These are phyloP conservation scores for Dicyrtomina minuta DNA, from an alignment of 2,888 invertebrate species.

Conservation along the genomic window DNA sequence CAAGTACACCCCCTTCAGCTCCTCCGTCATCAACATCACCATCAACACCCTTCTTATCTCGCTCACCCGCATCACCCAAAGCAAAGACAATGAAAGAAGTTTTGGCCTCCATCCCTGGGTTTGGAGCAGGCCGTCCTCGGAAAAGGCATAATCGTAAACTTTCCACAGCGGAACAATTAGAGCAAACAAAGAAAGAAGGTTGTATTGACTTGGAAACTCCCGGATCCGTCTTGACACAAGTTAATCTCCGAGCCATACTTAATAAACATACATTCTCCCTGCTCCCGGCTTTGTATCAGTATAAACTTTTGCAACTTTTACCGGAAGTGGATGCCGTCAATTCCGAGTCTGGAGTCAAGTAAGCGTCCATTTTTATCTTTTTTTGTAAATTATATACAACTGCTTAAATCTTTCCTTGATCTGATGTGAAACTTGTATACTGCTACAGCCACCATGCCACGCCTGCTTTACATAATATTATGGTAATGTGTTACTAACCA, in stretches of 20 bases:
- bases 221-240: slow-evolving; percentile 89
- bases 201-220: slow-evolving; percentile 90
- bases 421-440: neutral
- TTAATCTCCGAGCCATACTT: slow-evolving; percentile 82
- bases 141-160: slow-evolving; percentile 79
- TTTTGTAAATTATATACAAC: too few species aligned
- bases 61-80: slow-evolving; percentile 48
- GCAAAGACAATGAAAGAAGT: slow-evolving; percentile 83
- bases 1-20: neutral
- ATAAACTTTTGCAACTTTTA: slow-evolving; percentile 84
- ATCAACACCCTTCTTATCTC: neutral
- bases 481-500: too few species aligned
- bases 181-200: slow-evolving; percentile 82
- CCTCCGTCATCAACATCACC: slow-evolving; percentile 5
- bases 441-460: neutral
- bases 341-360: slow-evolving; percentile 58
- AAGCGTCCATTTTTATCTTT: too few species aligned
- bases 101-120: slow-evolving; percentile 83
- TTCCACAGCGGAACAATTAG: slow-evolving; percentile 88
- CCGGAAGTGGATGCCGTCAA: slow-evolving; percentile 80
- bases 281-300: slow-evolving; percentile 85
- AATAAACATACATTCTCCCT: slow-evolving; percentile 87
- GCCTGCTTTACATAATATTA: too few species aligned
- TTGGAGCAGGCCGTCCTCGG: slow-evolving; percentile 71
- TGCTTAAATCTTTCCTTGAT: too few species aligned